Evolutionary conservation across 1,140 invertebrate genomes (phyloP).

Genomic region (Pomacea maculata): DNA sequence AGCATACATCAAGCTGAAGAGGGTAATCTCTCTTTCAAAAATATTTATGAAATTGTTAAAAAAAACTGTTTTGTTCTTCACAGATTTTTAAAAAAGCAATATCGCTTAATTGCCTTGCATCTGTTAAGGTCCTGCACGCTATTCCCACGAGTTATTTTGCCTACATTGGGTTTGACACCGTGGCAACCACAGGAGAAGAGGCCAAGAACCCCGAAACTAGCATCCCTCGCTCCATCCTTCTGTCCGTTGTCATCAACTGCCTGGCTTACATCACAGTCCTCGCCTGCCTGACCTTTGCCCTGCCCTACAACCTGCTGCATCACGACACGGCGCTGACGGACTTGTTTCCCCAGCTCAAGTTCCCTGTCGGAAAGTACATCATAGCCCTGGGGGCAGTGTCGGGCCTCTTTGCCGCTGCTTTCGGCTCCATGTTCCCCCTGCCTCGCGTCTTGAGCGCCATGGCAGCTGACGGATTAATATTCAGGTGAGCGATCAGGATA

Average conservation of each 20-base stretch:
- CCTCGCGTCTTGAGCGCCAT: conserved; percentile 90
- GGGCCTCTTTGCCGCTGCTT: conserved; percentile 74
- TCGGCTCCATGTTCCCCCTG: conserved; percentile 90
- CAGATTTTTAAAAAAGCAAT: background rate
- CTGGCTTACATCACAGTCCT: conserved; percentile 86
- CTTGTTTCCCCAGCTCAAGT: conserved; percentile 73
- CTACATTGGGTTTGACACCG: conserved; percentile 64
- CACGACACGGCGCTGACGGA: conserved; percentile 81
- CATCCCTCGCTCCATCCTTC: conserved; percentile 87
- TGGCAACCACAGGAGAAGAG: conserved; percentile 74
- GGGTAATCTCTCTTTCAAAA: too few species aligned
- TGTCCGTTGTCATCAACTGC: conserved; percentile 82
- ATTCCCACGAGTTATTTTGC: conserved; percentile 65
- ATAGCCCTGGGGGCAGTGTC: conserved; percentile 77
- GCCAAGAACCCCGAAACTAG: conserved; percentile 87
- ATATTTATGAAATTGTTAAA: too few species aligned
- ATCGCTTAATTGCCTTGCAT: background rate
- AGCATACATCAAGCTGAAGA: too few species aligned
- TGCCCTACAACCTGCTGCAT: conserved; percentile 90
- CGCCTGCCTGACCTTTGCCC: conserved; percentile 86
- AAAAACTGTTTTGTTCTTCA: too few species aligned
- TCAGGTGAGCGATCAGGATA: conserved; percentile 67
- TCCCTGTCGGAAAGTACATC: conserved; percentile 76
- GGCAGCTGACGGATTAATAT: conserved; percentile 87
- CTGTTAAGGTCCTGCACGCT: conserved; percentile 47